Evolutionary conservation across 2,797 vertebrate genomes (phyloP), one percentile per base, ranked within the genome.

Genomic region (Rhadinocentrus ornatus): DNA sequence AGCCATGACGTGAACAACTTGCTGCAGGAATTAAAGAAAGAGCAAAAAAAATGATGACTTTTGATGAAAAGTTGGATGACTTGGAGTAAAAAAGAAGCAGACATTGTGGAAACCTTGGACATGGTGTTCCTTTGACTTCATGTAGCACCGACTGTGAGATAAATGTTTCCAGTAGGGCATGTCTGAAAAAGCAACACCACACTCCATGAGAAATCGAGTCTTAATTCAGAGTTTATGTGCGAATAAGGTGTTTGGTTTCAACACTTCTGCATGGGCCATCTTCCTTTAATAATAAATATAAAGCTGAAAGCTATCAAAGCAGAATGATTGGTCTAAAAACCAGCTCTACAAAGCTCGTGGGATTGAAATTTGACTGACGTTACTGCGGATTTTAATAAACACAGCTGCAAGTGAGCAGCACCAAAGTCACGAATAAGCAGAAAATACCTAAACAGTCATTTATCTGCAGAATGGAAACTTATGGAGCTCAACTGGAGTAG

Each of bases 351-450:
- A 32, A 55, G 58, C 63, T 58, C 16, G 11, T 7, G 67, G 63
- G 65, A 71, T 70, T 70, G 9, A 29, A 29, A 13, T 69, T 67
- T 68, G 57, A 15, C 20, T 24, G 57, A 76, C 41, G 52, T 59
- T 61, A 35, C 55, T 15, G 37, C 2, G 57, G 52, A 77, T 67
- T 83, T 66, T 73, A 41, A 73, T 77, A 84, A 82, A 81, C 88
- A 79, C 76, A 80, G 73, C 71, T 81, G 75, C 24, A 68, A 76
- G 76, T 11, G 29, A 62, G 69, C 70, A 20, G 44, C 62, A 12
- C 50, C 34, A 55, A 71, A 71, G 53, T 71, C 74, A 68, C 56
- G 73, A 75, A 77, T 60, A 59, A 50, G 66, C 53, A 73, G 34
- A 72, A 77, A 80, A 69, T 6, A 15, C 34, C 57, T 57, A 70